Percentiles rank a stretch among this genome's conserved stretches.
phyloP scores from a whole-genome alignment of 2,113 vertebrate species.

The Indicator indicator region DNA sequence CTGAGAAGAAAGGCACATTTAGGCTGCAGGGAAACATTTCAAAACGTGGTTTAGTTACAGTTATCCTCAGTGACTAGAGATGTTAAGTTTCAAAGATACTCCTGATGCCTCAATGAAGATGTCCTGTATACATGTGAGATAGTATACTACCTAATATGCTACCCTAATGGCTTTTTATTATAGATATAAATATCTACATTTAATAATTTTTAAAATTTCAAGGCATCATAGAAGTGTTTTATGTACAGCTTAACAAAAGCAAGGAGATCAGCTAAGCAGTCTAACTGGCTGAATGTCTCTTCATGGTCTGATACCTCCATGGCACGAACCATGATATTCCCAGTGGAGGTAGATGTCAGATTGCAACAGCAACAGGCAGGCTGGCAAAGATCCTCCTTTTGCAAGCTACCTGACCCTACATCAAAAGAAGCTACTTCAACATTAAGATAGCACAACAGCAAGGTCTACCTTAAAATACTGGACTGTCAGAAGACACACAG shows the following conservation, averaged over 20 bases:
- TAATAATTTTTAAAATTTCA: background rate
- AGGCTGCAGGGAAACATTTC: background rate
- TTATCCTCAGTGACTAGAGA: background rate
- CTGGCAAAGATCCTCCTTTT: background rate
- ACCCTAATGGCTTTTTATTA: too few species aligned
- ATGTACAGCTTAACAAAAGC: background rate
- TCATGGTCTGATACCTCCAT: background rate
- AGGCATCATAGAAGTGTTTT: background rate
- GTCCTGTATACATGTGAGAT: fast-evolving
- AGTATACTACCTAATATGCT: too few species aligned
- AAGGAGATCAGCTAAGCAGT: background rate
- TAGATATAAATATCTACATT: too few species aligned
- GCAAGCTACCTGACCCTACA: background rate
- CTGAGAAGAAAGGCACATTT: background rate
- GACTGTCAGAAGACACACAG: background rate
- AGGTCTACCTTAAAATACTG: background rate
- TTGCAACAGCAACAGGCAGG: background rate
- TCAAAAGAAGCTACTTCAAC: background rate
- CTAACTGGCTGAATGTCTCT: background rate
- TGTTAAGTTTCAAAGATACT: background rate
- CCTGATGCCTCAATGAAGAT: background rate
- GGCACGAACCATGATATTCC: background rate
- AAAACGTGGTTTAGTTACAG: background rate
- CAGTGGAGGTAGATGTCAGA: background rate
- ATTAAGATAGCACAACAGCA: background rate